Evolutionary conservation across 1,140 invertebrate species (phyloP).

Genomic region (Palaemon carinicauda): DNA sequence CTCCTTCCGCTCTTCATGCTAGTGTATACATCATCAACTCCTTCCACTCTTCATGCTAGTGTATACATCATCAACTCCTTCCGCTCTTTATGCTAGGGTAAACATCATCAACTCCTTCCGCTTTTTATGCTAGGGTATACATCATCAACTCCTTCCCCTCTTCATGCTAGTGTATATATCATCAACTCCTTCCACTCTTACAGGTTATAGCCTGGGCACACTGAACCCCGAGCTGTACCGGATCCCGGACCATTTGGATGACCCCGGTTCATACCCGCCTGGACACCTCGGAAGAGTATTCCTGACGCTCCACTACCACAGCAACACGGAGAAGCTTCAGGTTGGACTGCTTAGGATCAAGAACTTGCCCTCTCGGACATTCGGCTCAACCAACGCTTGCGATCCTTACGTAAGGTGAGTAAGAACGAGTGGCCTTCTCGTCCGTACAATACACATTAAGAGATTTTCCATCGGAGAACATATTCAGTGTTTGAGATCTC

Average conservation of each 20-base stretch:
- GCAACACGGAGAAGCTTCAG: conserved; percentile 36
- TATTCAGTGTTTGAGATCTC: too few species aligned
- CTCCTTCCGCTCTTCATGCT: too few species aligned
- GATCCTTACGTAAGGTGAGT: conserved; percentile 41
- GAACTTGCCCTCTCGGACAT: conserved; percentile 32
- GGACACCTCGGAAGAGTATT: conserved; percentile 31
- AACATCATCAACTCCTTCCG: too few species aligned
- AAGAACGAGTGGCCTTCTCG: too few species aligned
- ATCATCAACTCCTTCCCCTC: too few species aligned
- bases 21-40: too few species aligned
- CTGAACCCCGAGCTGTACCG: conserved; percentile 46
- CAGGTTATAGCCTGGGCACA: conserved; percentile 40
- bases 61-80: too few species aligned
- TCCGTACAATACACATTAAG: too few species aligned
- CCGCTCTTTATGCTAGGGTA: too few species aligned
- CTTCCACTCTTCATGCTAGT: too few species aligned
- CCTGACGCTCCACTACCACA: conserved; percentile 32
- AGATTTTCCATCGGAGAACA: too few species aligned
- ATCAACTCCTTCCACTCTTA: not conserved
- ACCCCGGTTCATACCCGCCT: conserved; percentile 22
- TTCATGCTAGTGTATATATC: not conserved
- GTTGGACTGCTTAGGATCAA: conserved; percentile 28
- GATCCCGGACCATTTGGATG: conserved; percentile 45
- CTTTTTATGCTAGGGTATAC: too few species aligned
- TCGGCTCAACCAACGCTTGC: conserved; percentile 38